A percentile compares a stretch with the other conserved stretches of the same genome.
Conservation (phyloP, 2,888 invertebrate species). For the Lycophotia porphyrea region DNA sequence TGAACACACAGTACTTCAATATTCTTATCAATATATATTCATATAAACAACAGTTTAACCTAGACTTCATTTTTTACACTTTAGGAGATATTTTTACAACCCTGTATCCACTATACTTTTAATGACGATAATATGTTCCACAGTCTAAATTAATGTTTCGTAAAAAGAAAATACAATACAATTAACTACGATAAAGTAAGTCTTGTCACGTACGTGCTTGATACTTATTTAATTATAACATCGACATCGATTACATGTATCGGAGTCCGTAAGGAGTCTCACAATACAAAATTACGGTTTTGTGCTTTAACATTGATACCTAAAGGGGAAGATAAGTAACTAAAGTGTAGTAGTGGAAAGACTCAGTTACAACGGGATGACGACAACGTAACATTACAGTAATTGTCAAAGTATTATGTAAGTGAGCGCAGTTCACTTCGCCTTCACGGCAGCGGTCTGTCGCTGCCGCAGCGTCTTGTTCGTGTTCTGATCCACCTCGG, state of each 20-base stretch:
- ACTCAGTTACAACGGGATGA: conserved; percentile 77
- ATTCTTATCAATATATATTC: conserved; percentile 87
- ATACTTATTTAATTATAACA: conserved; percentile 63
- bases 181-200: conserved; percentile 63
- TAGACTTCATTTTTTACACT: conserved; percentile 85
- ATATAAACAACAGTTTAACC: conserved; percentile 88
- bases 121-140: conserved; percentile 82
- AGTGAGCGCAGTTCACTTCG: conserved; percentile 85
- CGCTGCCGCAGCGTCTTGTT: conserved; percentile 93
- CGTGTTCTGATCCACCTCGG: conserved; percentile 98
- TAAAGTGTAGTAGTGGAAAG: conserved; percentile 77
- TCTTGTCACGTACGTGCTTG: conserved; percentile 68
- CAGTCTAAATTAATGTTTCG: conserved; percentile 78
- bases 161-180: conserved; percentile 67
- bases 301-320: conserved; percentile 70
- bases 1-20: conserved; percentile 84
- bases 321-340: conserved; percentile 63
- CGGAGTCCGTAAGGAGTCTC: conserved; percentile 62
- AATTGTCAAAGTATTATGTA: conserved; percentile 61
- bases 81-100: conserved; percentile 90
- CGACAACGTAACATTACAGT: conserved; percentile 75
- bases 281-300: conserved; percentile 58
- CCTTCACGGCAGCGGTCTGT: conserved; percentile 87
- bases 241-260: conserved; percentile 54
- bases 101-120: conserved; percentile 90